Percentiles rank a stretch among this genome's conserved stretches.
Evolutionary conservation across 2,797 vertebrate species (phyloP).

Genomic region (Furcifer pardalis): DNA sequence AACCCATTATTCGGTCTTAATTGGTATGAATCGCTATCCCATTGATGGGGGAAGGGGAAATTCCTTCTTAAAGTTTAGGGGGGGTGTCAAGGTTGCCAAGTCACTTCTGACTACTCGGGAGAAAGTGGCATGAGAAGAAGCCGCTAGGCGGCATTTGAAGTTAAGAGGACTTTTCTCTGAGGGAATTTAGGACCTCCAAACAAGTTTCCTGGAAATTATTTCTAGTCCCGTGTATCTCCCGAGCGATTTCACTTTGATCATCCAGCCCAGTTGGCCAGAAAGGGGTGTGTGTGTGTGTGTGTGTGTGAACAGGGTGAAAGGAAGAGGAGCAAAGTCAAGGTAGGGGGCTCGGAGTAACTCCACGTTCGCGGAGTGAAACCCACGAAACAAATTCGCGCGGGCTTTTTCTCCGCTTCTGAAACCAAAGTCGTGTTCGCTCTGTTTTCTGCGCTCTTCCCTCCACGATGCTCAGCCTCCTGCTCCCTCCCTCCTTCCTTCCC

Average conservation of each 20-base stretch:
- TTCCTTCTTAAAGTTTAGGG: slow-evolving; percentile 28
- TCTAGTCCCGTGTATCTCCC: no score
- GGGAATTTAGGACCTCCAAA: no score
- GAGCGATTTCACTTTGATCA: neutral
- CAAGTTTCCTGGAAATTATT: no score
- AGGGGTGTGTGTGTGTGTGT: neutral
- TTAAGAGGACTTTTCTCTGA: no score
- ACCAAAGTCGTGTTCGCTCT: neutral
- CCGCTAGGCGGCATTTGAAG: no score
- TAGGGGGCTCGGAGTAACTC: slow-evolving; percentile 18
- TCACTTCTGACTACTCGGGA: neutral
- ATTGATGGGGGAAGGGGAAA: no score
- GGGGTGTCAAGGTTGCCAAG: neutral
- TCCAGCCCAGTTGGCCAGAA: neutral
- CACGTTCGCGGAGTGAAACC: no score
- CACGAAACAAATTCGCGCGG: no score
- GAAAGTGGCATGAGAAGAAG: no score
- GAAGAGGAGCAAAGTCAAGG: slow-evolving; percentile 55
- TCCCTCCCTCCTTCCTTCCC: neutral
- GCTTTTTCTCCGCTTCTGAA: neutral
- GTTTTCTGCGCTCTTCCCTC: neutral
- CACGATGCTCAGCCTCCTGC: neutral
- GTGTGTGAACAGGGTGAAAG: neutral
- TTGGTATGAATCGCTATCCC: no score
- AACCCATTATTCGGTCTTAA: no score